phyloP scores from a whole-genome alignment of 2,888 invertebrate genomes.

The Chironomus tentans region DNA sequence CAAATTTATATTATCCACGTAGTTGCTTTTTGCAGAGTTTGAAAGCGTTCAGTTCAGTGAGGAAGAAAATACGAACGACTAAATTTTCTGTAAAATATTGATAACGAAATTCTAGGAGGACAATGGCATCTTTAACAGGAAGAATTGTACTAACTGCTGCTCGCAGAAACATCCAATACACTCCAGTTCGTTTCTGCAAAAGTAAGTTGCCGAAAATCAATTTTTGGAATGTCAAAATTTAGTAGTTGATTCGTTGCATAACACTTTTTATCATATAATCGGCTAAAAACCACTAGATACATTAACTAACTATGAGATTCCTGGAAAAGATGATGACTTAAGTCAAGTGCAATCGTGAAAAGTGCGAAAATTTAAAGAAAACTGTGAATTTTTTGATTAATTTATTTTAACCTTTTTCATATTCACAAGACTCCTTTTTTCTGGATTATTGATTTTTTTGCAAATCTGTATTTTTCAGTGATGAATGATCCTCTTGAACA shows the following conservation, averaged over 20 bases:
- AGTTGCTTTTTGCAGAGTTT: too few relatives aligned
- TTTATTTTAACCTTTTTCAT: not conserved
- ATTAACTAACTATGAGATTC: not conserved
- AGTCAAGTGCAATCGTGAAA: too few relatives aligned
- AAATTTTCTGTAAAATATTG: not conserved
- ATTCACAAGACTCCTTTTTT: slow-evolving; percentile 11
- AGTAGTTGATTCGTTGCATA: slow-evolving; percentile 10
- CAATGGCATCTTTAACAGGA: slow-evolving; percentile 71
- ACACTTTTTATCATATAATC: not conserved
- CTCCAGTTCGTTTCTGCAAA: slow-evolving; percentile 55
- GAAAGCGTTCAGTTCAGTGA: not conserved
- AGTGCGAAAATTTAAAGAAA: too few relatives aligned
- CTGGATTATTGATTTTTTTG: not conserved
- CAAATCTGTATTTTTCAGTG: slow-evolving; percentile 43
- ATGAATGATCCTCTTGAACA: slow-evolving; percentile 86
- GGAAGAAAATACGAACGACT: not conserved
- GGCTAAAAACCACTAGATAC: not conserved
- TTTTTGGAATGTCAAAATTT: not conserved
- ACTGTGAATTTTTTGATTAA: too few relatives aligned
- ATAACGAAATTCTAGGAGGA: not conserved
- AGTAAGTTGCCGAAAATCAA: slow-evolving; percentile 45
- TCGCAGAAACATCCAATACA: slow-evolving; percentile 53
- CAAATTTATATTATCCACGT: too few relatives aligned
- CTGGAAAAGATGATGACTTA: too few relatives aligned
- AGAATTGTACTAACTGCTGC: slow-evolving; percentile 57